These are phyloP conservation scores for Xiphias gladius DNA, from an alignment of 2,113 vertebrate species.

Conservation along the genomic window DNA sequence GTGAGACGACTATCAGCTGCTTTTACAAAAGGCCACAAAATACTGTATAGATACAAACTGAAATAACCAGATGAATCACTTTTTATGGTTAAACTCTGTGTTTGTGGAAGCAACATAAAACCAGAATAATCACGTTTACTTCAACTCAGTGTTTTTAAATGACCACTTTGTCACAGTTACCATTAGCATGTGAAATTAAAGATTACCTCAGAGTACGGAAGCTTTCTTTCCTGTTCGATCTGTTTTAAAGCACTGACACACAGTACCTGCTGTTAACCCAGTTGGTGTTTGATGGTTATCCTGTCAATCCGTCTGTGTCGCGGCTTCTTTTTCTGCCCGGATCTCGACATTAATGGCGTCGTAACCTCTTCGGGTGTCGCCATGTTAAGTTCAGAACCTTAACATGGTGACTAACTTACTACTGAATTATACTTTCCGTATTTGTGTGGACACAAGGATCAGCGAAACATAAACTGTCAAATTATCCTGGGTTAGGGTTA, in stretches of 20 bases:
- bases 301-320: not conserved
- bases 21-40: slow-evolving; percentile 44
- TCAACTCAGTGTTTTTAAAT: not conserved
- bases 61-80: not conserved
- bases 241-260: not conserved
- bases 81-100: not conserved
- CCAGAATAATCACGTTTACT: not conserved
- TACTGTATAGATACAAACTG: not conserved
- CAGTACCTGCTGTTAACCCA: not conserved
- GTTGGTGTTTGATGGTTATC: not conserved
- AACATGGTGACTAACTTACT: too few species aligned
- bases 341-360: too few species aligned
- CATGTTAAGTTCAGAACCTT: too few species aligned
- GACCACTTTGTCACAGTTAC: not conserved
- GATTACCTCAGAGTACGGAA: not conserved
- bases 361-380: too few species aligned
- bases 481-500: too few species aligned
- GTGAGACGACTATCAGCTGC: slow-evolving; percentile 5
- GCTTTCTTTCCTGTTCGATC: not conserved
- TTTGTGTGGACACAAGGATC: too few species aligned
- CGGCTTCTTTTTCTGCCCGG: too few species aligned
- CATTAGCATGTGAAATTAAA: not conserved
- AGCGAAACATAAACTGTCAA: too few species aligned
- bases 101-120: not conserved
- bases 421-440: too few species aligned